phyloP scores from a whole-genome alignment of 2,113 vertebrate genomes.

The Elanus axillaris region DNA sequence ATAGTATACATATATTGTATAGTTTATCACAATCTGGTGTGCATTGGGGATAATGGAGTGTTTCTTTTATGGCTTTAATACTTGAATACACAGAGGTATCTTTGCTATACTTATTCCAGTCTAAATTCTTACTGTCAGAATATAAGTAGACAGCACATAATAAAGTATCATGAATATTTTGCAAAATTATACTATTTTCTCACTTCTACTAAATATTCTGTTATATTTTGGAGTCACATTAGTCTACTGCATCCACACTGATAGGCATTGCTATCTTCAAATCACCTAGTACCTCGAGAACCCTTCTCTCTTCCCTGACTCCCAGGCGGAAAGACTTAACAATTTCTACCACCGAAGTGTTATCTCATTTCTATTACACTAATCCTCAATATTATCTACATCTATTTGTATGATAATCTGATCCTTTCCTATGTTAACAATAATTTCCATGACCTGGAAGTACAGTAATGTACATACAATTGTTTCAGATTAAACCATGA shows the following conservation, averaged over 20 bases:
- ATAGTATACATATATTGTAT: not conserved
- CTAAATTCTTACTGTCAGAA: not conserved
- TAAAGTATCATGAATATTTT: not conserved
- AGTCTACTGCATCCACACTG: not conserved
- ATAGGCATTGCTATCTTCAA: not conserved
- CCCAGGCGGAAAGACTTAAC: not conserved
- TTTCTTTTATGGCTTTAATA: not conserved
- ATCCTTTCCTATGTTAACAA: not conserved
- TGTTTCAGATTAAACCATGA: not conserved
- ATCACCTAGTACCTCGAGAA: not conserved
- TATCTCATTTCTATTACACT: not conserved
- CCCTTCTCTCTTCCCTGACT: not conserved
- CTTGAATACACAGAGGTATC: not conserved
- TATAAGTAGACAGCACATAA: not conserved
- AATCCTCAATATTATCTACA: not conserved
- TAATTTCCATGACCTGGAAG: not conserved
- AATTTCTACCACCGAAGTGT: not conserved
- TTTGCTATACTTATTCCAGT: not conserved
- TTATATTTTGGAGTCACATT: not conserved
- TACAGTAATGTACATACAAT: not conserved
- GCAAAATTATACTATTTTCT: not conserved
- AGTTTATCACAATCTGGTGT: not conserved
- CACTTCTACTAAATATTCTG: not conserved
- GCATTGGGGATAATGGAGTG: not conserved
- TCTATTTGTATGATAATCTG: not conserved